Conservation (phyloP, 2,113 vertebrate species). For the Serilophus lunatus region DNA sequence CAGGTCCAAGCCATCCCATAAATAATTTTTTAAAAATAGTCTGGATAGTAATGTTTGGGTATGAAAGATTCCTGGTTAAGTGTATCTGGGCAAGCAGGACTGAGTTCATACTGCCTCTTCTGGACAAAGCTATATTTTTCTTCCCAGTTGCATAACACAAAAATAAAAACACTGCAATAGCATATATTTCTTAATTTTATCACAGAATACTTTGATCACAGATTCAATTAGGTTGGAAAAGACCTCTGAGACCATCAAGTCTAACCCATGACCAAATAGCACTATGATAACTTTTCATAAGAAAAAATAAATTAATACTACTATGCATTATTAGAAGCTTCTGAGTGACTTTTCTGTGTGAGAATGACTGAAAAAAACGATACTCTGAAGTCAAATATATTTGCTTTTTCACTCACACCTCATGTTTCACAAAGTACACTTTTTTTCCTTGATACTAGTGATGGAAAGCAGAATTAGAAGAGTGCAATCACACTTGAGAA, state of each 20-base stretch:
- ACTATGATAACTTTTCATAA: no score
- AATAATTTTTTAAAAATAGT: neutral
- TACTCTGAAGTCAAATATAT: fast-evolving
- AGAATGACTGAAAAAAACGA: neutral
- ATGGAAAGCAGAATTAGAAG: neutral
- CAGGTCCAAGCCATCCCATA: neutral
- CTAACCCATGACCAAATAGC: no score
- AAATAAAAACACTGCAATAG: neutral
- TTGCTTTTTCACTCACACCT: neutral
- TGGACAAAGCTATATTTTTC: neutral
- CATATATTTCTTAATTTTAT: neutral
- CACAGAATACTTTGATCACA: no score
- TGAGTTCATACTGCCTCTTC: neutral
- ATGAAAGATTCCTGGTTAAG: neutral
- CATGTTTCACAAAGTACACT: neutral
- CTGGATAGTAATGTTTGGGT: neutral
- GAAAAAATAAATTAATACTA: neutral
- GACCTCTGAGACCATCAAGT: no score
- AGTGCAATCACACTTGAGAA: neutral
- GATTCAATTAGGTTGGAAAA: no score
- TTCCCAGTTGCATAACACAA: neutral
- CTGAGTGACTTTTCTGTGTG: neutral
- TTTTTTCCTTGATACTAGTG: neutral
- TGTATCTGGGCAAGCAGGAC: neutral
- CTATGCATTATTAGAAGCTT: neutral